phyloP scores from a whole-genome alignment of 2,888 invertebrate genomes.

The Halocaridina rubra region DNA sequence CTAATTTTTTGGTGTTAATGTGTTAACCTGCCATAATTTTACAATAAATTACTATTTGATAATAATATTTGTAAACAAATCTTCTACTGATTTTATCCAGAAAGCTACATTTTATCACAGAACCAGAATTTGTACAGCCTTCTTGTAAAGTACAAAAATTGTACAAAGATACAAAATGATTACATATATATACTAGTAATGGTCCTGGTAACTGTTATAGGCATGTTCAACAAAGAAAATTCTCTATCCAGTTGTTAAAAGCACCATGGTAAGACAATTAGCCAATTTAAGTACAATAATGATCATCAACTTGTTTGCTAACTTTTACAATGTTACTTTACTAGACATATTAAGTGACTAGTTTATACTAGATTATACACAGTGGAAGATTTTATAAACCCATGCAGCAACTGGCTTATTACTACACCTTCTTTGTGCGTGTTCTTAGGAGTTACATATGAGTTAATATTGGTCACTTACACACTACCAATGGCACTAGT shows the following conservation, averaged over 20 bases:
- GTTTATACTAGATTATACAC: neutral
- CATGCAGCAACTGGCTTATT: neutral
- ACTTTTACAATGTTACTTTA: too few species aligned
- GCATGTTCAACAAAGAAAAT: neutral
- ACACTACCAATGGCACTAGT: neutral
- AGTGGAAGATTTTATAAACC: neutral
- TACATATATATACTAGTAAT: neutral
- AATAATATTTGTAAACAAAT: too few species aligned
- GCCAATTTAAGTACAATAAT: neutral
- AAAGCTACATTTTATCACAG: too few species aligned
- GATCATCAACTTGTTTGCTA: neutral
- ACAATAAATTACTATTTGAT: too few species aligned
- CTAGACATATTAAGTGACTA: neutral
- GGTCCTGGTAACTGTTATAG: neutral
- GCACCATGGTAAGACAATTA: neutral
- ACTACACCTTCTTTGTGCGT: neutral
- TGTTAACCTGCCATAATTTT: too few species aligned
- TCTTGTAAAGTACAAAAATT: neutral
- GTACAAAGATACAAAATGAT: neutral
- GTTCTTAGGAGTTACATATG: neutral
- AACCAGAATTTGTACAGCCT: too few species aligned
- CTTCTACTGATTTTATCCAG: too few species aligned
- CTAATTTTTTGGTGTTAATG: too few species aligned
- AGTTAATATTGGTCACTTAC: neutral
- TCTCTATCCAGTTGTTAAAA: too few species aligned